Evolutionary conservation across 2,797 vertebrate genomes (phyloP).

Genomic region (Otolemur crassicaudatus): DNA sequence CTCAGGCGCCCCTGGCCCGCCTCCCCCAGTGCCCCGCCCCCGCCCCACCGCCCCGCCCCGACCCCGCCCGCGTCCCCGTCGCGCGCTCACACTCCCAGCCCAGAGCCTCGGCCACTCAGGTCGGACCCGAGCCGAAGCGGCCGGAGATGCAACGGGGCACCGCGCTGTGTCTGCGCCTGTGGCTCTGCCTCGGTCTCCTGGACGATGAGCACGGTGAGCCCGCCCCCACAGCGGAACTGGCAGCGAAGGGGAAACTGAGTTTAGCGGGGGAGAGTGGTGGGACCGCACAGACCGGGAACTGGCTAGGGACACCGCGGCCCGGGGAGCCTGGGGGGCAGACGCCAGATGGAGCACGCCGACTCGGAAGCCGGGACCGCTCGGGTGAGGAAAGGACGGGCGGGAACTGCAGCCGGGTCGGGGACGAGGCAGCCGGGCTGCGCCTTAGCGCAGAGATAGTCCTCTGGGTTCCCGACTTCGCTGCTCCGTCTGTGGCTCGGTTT

Average conservation of each 20-base stretch:
- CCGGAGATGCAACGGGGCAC: slow-evolving; percentile 70
- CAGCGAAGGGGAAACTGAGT: accelerated
- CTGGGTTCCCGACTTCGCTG: background rate
- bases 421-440: background rate
- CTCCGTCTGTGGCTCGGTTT: accelerated
- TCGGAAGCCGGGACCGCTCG: background rate
- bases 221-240: background rate
- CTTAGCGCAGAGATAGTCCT: background rate
- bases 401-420: background rate
- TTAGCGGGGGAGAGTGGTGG: background rate
- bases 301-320: background rate
- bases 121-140: slow-evolving; percentile 39
- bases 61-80: background rate
- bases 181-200: slow-evolving; percentile 74
- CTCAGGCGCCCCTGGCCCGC: background rate
- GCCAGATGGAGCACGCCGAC: background rate
- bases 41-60: background rate
- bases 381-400: slow-evolving; percentile 4
- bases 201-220: slow-evolving; percentile 21
- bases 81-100: background rate
- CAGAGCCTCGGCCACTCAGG: background rate
- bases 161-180: slow-evolving; percentile 61
- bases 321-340: background rate
- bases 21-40: background rate
- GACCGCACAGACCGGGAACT: background rate